phyloP scores from a whole-genome alignment of 2,797 vertebrate genomes.

The Chaetodon trifasciatus region DNA sequence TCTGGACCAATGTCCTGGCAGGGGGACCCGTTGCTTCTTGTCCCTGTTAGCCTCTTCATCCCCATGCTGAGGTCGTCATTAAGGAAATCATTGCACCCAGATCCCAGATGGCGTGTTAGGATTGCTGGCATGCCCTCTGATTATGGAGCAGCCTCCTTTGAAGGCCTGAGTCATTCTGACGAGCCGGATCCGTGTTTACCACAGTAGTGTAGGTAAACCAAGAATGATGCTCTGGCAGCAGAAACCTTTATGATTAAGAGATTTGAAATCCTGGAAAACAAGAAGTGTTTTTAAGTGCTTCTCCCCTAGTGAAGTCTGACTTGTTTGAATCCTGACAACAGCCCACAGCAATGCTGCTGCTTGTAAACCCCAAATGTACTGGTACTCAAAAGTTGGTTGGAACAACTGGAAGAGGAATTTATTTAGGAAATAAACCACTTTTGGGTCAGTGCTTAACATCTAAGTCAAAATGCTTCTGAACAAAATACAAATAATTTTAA shows the following conservation, averaged over 20 bases:
- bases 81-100: conserved; percentile 72
- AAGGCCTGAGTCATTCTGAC: conserved; percentile 44
- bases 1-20: conserved; percentile 60
- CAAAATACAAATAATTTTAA: neutral
- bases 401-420: conserved; percentile 10
- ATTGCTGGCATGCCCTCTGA: conserved; percentile 55
- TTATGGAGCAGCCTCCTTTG: conserved; percentile 39
- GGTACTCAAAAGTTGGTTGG: neutral
- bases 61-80: conserved; percentile 70
- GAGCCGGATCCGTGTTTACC: conserved; percentile 41
- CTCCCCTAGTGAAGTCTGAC: conserved; percentile 19
- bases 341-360: conserved; percentile 39
- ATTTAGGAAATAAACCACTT: neutral
- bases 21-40: conserved; percentile 41
- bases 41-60: conserved; percentile 69
- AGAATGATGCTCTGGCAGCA: neutral
- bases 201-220: conserved; percentile 21
- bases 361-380: conserved; percentile 5
- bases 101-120: conserved; percentile 73
- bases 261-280: conserved; percentile 15
- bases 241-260: conserved; percentile 11
- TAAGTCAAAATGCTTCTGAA: neutral
- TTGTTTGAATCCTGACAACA: conserved; percentile 32
- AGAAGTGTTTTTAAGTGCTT: conserved; percentile 24
- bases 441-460: neutral